phyloP scores from a whole-genome alignment of 64 coral and sea anemone genomes.

The Astreopora myriophthalma region DNA sequence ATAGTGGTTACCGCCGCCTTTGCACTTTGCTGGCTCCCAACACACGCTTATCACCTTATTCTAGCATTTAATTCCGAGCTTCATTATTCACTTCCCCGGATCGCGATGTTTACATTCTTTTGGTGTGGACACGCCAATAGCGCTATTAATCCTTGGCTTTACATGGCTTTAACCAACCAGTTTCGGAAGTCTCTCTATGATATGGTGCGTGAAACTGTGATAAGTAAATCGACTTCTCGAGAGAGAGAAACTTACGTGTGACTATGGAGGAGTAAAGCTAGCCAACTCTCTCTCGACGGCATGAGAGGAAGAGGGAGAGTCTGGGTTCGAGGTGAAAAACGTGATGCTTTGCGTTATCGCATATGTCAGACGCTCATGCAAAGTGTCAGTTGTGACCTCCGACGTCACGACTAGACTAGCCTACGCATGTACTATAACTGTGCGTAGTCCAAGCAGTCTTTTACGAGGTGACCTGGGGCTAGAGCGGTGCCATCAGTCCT shows the following conservation, averaged over 20 bases:
- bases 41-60: slow-evolving; percentile 48
- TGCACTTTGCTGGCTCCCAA: slow-evolving; percentile 47
- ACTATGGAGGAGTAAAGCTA: no score
- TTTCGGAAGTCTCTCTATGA: slow-evolving; percentile 13
- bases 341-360: no score
- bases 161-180: slow-evolving; percentile 22
- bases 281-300: no score
- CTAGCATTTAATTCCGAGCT: not conserved
- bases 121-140: slow-evolving; percentile 53
- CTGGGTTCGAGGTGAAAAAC: no score
- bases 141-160: slow-evolving; percentile 58
- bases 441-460: no score
- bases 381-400: no score
- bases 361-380: no score
- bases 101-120: not conserved
- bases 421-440: no score
- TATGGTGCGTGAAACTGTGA: not conserved
- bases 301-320: no score
- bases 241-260: not conserved
- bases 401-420: no score
- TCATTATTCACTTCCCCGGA: not conserved
- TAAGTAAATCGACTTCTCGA: not conserved
- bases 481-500: no score
- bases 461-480: no score
- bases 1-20: slow-evolving; percentile 27